phyloP scores from a whole-genome alignment of 1,140 invertebrate genomes.

The Pogonomyrmex californicus region DNA sequence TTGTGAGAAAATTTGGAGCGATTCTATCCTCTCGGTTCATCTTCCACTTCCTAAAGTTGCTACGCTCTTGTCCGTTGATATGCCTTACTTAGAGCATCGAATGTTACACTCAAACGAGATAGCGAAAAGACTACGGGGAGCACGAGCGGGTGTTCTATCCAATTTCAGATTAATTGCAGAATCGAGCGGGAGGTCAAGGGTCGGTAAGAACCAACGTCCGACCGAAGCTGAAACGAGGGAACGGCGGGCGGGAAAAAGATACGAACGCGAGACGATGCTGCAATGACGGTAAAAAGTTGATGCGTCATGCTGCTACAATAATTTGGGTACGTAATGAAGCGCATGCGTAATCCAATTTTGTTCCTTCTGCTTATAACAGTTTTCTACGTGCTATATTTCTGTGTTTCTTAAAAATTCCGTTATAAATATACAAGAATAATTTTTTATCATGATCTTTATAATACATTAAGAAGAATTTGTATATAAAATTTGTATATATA shows the following conservation, averaged over 20 bases:
- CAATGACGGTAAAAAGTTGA: constrained; percentile 39
- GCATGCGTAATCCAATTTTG: constrained; percentile 14
- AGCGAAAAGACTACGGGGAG: constrained; percentile 55
- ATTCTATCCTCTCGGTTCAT: constrained; percentile 56
- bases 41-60: background rate
- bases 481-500: background rate
- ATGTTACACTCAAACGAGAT: constrained; percentile 55
- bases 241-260: constrained; percentile 10
- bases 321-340: constrained; percentile 51
- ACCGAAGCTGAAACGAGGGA: constrained; percentile 6
- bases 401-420: background rate
- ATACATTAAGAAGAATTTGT: background rate
- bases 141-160: constrained; percentile 77
- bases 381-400: background rate
- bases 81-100: constrained; percentile 53
- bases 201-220: constrained; percentile 61
- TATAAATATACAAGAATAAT: background rate
- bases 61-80: constrained; percentile 35
- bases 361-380: constrained; percentile 1
- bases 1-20: constrained; percentile 34
- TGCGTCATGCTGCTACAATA: constrained; percentile 42
- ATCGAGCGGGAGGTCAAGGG: constrained; percentile 80
- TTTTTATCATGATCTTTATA: background rate
- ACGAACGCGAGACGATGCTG: constrained; percentile 12
- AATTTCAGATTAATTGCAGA: constrained; percentile 85